Conservation (phyloP, 2,888 invertebrate species). For the Altica lythri region DNA sequence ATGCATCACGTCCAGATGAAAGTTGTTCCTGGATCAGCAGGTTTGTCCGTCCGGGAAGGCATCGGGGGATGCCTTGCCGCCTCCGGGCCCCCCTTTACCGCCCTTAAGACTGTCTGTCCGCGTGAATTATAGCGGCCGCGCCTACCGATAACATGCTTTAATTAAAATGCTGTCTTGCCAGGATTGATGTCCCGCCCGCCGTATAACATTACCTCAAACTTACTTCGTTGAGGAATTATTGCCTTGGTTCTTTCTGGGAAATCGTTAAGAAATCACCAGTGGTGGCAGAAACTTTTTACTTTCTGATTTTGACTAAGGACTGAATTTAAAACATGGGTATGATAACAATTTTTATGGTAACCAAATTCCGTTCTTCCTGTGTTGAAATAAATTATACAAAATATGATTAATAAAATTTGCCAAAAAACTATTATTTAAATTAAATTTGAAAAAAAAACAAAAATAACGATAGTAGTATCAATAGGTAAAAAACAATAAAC, state of each 20-base stretch:
- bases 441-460: too few species aligned
- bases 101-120: conserved; percentile 54
- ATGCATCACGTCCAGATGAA: conserved; percentile 58
- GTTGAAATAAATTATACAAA: too few species aligned
- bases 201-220: conserved; percentile 38
- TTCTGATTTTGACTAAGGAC: too few species aligned
- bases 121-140: conserved; percentile 58
- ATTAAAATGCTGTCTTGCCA: conserved; percentile 59
- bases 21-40: conserved; percentile 59
- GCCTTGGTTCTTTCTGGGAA: conserved; percentile 25
- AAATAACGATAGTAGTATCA: too few species aligned
- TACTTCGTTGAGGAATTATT: conserved; percentile 34
- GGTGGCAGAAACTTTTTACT: too few species aligned
- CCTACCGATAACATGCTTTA: conserved; percentile 61
- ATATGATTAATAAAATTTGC: too few species aligned
- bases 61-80: conserved; percentile 43
- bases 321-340: too few species aligned
- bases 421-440: too few species aligned
- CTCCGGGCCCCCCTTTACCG: conserved; percentile 4
- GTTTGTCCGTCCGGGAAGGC: conserved; percentile 53
- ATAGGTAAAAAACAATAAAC: too few species aligned
- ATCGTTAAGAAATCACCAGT: conserved; percentile 14
- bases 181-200: conserved; percentile 55
- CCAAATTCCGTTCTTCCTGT: too few species aligned
- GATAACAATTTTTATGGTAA: too few species aligned